Conservation (phyloP, 2,888 invertebrate genomes). For the Nomada goodeniana region DNA sequence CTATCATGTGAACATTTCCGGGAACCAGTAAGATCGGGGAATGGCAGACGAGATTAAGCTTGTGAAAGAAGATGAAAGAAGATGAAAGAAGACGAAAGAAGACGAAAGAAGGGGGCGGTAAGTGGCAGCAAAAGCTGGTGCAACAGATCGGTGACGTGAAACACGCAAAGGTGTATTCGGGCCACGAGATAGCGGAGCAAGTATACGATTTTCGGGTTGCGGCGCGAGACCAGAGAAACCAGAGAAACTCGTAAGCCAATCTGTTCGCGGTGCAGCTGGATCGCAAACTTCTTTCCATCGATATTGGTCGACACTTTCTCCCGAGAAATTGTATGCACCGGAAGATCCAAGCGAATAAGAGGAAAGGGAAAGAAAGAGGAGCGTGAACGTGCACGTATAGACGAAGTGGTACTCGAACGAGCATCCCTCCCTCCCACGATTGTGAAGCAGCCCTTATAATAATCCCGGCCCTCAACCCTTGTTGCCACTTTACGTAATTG, state of each 20-base stretch:
- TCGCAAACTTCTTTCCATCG: slow-evolving; percentile 2
- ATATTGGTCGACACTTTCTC: neutral
- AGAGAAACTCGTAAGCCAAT: slow-evolving; percentile 62
- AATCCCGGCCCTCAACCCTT: neutral
- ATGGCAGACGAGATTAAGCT: neutral
- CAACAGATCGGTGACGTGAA: slow-evolving; percentile 43
- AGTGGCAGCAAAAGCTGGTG: slow-evolving; percentile 7
- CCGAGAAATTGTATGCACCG: no score
- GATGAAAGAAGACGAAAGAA: neutral
- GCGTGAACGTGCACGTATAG: no score
- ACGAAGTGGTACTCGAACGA: no score
- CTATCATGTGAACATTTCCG: neutral
- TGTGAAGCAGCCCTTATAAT: no score
- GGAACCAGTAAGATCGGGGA: neutral
- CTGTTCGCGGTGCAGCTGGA: slow-evolving; percentile 29
- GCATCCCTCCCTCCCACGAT: no score
- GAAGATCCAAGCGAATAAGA: no score
- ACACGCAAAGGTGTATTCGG: slow-evolving; percentile 51
- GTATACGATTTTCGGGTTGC: slow-evolving; percentile 53
- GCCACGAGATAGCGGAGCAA: slow-evolving; percentile 29
- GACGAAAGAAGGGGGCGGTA: neutral
- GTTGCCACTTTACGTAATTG: slow-evolving; percentile 9
- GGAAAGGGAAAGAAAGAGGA: no score
- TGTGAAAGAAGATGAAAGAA: neutral
- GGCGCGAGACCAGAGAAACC: slow-evolving; percentile 47